Conservation (phyloP, 2,797 vertebrate species). For the Acomys russatus region DNA sequence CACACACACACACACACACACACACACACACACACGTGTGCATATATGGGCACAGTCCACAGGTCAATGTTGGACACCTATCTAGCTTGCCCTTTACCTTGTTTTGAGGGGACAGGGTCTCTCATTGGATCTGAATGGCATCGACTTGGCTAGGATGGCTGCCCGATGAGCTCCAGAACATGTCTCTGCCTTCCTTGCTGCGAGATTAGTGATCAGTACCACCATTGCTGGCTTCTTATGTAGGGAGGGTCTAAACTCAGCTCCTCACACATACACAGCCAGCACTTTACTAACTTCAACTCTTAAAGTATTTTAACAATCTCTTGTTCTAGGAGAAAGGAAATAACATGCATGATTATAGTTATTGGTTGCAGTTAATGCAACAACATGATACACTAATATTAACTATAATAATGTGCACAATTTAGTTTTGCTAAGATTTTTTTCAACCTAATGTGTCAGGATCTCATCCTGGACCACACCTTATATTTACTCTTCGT, state of each 20-base stretch:
- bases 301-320: background rate
- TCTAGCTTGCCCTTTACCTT: background rate
- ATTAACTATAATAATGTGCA: background rate
- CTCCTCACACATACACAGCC: background rate
- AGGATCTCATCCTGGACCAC: background rate
- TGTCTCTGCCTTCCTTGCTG: background rate
- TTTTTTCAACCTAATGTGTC: conserved; percentile 2
- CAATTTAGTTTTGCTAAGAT: background rate
- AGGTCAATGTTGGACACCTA: background rate
- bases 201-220: background rate
- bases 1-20: fast-evolving
- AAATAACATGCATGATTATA: background rate
- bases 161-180: too few species aligned
- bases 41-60: background rate
- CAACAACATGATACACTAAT: background rate
- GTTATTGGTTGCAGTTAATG: background rate
- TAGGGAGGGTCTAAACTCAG: background rate
- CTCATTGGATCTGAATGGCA: background rate
- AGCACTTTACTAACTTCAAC: background rate
- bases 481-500: background rate
- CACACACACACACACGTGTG: background rate
- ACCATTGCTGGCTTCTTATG: background rate
- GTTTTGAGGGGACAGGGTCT: background rate
- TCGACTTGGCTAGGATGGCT: background rate
- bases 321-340: background rate